phyloP scores from a whole-genome alignment of 2,888 invertebrate species.

The Nasonovia ribisnigri region DNA sequence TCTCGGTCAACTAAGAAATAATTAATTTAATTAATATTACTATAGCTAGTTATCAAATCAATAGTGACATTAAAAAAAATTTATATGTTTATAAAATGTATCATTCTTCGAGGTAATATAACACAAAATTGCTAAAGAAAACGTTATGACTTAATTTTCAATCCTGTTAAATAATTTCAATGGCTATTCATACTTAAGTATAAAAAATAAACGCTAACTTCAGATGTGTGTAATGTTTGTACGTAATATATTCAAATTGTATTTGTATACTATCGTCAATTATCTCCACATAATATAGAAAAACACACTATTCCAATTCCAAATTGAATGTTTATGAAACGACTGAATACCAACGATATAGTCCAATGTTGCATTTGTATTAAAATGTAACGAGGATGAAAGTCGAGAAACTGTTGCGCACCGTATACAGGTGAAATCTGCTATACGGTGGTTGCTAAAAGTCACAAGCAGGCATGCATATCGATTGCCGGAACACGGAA shows the following conservation, averaged over 20 bases:
- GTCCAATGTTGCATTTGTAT: background rate
- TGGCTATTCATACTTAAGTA: background rate
- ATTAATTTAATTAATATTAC: background rate
- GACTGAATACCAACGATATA: background rate
- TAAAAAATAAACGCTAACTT: background rate
- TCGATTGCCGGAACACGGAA: slow-evolving; percentile 33
- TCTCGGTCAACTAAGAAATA: background rate
- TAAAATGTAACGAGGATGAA: background rate
- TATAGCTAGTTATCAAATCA: background rate
- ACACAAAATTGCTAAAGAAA: background rate
- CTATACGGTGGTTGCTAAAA: background rate
- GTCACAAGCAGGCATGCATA: slow-evolving; percentile 1
- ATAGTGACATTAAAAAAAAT: background rate
- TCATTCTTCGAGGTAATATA: background rate
- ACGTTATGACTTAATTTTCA: background rate
- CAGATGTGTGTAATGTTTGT: background rate
- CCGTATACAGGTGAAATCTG: slow-evolving; percentile 26
- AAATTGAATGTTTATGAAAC: background rate
- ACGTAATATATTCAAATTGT: background rate
- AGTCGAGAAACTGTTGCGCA: slow-evolving; percentile 31
- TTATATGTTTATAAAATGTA: background rate
- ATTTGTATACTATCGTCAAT: background rate
- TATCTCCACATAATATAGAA: background rate
- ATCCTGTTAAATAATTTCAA: background rate
- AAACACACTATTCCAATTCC: background rate